phyloP scores from a whole-genome alignment of 1,140 invertebrate genomes.

The Phymastichus coffea region DNA sequence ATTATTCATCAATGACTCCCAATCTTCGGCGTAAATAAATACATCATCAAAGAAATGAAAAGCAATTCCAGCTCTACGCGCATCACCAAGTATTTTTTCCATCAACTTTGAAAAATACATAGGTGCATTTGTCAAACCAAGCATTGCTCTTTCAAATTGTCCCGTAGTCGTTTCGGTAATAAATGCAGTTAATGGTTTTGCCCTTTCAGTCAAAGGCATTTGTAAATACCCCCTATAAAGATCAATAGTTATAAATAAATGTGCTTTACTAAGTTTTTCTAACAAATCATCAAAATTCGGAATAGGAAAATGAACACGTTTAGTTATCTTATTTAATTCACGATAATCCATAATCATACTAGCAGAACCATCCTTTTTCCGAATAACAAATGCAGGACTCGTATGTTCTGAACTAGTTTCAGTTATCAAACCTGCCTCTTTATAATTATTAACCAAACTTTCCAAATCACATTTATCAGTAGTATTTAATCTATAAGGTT shows the following conservation, averaged over 20 bases:
- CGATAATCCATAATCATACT: constrained; percentile 48
- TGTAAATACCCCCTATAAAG: constrained; percentile 36
- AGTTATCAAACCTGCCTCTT: not conserved
- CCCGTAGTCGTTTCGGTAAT: constrained; percentile 23
- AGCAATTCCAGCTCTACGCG: not conserved
- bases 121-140: constrained; percentile 23
- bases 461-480: not conserved
- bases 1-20: constrained; percentile 7
- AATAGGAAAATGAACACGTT: constrained; percentile 17
- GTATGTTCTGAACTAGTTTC: constrained; percentile 33
- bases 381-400: constrained; percentile 33
- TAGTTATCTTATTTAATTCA: constrained; percentile 50
- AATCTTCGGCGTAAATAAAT: constrained; percentile 14
- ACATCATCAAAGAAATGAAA: constrained; percentile 25
- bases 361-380: constrained; percentile 36
- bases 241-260: constrained; percentile 24
- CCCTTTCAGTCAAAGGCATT: constrained; percentile 23
- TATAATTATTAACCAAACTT: not conserved
- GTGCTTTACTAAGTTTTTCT: constrained; percentile 16
- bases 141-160: constrained; percentile 25
- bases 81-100: constrained; percentile 7
- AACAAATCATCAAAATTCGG: constrained; percentile 25
- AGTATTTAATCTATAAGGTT: not conserved
- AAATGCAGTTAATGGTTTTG: constrained; percentile 23
- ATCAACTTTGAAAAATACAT: constrained; percentile 25